Conservation (phyloP, 2,113 vertebrate species). For the Elgaria multicarinata region DNA sequence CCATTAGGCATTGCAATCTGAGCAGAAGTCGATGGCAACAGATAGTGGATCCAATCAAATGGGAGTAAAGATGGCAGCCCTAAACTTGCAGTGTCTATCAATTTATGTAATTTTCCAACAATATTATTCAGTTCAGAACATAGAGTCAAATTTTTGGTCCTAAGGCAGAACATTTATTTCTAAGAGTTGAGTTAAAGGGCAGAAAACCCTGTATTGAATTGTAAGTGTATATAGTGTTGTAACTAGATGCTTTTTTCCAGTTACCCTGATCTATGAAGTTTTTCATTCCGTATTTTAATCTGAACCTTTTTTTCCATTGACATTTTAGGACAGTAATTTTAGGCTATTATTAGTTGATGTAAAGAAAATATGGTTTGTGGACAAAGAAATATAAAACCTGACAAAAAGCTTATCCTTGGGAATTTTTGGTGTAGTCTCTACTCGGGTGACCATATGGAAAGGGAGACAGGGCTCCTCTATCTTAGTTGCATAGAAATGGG, state of each 20-base stretch:
- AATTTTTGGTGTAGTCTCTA: no score
- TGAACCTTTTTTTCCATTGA: background rate
- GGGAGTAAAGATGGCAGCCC: background rate
- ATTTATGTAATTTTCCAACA: background rate
- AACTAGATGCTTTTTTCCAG: background rate
- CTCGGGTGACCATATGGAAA: no score
- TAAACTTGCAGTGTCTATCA: background rate
- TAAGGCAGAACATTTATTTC: background rate
- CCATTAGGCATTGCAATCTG: background rate
- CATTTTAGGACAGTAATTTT: background rate
- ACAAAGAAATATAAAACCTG: background rate
- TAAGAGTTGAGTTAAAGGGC: background rate
- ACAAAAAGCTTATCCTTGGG: background rate
- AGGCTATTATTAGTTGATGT: background rate
- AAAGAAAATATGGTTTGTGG: background rate
- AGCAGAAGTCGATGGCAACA: background rate
- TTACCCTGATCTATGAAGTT: background rate
- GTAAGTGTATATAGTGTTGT: background rate
- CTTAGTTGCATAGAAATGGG: no score
- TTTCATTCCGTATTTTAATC: background rate
- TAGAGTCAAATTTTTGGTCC: background rate
- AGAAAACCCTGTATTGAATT: background rate
- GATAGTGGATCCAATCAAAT: background rate
- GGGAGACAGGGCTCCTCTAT: no score
- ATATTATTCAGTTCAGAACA: background rate